These are phyloP conservation scores for Takifugu flavidus DNA, from an alignment of 2,113 vertebrate species.

Conservation along the genomic window DNA sequence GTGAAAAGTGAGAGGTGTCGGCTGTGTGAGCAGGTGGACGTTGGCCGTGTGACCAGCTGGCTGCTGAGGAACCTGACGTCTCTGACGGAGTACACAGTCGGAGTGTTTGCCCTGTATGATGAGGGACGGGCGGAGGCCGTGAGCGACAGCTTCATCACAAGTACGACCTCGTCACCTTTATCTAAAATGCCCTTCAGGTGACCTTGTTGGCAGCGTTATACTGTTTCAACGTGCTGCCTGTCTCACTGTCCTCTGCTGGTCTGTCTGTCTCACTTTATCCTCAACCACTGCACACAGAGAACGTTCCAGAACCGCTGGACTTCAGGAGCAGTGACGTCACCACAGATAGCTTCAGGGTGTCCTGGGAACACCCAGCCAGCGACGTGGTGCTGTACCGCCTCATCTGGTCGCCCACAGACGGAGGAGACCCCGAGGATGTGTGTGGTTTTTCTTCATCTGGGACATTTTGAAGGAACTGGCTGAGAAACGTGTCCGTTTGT, in stretches of 20 bases:
- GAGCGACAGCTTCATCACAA: slow-evolving; percentile 86
- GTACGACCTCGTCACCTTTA: slow-evolving; percentile 56
- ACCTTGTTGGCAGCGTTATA: too few relatives aligned
- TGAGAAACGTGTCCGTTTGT: neutral
- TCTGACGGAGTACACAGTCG: slow-evolving; percentile 85
- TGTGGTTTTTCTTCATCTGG: neutral
- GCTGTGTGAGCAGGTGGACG: slow-evolving; percentile 77
- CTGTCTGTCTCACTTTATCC: neutral
- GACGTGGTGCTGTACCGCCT: slow-evolving; percentile 85
- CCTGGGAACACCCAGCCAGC: slow-evolving; percentile 81
- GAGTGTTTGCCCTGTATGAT: slow-evolving; percentile 85
- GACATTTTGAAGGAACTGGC: neutral
- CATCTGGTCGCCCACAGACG: slow-evolving; percentile 81
- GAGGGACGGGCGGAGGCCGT: slow-evolving; percentile 88
- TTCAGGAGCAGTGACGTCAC: slow-evolving; percentile 80
- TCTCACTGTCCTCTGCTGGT: neutral
- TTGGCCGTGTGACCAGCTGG: slow-evolving; percentile 78
- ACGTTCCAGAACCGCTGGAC: slow-evolving; percentile 79
- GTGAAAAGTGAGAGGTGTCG: neutral
- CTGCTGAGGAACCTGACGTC: slow-evolving; percentile 82
- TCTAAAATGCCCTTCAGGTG: neutral
- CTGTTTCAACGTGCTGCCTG: neutral
- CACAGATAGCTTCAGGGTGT: slow-evolving; percentile 82
- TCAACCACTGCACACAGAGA: slow-evolving; percentile 63
- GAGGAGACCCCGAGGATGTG: slow-evolving; percentile 83